Base-by-base conservation (phyloP, 2,113 vertebrate genomes). In the Cheirogaleus medius region DNA sequence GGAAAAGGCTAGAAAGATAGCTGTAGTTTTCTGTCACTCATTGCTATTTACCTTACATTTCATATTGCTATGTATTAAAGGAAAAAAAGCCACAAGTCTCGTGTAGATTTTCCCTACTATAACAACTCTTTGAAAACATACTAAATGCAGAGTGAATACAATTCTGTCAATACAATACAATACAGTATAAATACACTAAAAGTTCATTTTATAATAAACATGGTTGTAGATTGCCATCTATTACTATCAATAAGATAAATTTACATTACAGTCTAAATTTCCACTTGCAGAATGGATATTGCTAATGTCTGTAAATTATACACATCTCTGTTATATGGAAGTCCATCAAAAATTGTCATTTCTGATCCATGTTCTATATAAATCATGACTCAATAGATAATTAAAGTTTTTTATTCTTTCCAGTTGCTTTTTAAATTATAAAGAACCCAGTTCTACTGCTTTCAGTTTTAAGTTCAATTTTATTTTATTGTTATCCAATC, bases 391-490 rank as follows among this genome's bases (percentile, higher is more conserved):
- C 83, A 95, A 93, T 7, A 97, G 98, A 97, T 98, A 98, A 97
- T 0, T 85, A 98, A 98, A 98, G 98, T 97, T 97, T 98, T 97
- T 98, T 98, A 98, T 98, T 97, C 81, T 98, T 87, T 92, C 92
- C 64, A n/a, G 94, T 98, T 97, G 97, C 98, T 98, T 98, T 94
- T 97, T 89, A 83, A 97, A 91, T 87, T 95, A 84, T 49, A 73
- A 95, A 93, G 37, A 64, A 17, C 44, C 32, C 27, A 56, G 29
- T 92, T 93, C 93, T 95, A 85, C 58, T 78, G 42, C 52, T 95
- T 87, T 94, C 83, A 47, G 90, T 97, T 83, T 37, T 68, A 90
- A 87, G 47, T 77, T 90, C 90, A 54, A 87, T 96, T 97, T 94
- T 87, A 68, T 94, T 81, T 86, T 68, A 85, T 56, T 92, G 58